A percentile compares a stretch with the other conserved stretches of the same genome.
phyloP scores from a whole-genome alignment of 1,140 invertebrate genomes.

The Asbolus verrucosus region DNA sequence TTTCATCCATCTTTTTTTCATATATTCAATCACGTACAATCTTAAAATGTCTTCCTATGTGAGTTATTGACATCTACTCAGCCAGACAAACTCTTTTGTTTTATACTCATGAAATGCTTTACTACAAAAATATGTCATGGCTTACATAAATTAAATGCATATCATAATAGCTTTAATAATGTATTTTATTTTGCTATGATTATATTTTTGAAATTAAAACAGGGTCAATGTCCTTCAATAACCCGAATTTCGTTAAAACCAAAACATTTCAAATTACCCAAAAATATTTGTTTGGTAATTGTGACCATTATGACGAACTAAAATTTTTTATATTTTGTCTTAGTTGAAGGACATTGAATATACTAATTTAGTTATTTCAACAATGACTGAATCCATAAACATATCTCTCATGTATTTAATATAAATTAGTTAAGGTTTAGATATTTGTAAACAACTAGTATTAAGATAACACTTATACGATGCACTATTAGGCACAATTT shows the following conservation, averaged over 20 bases:
- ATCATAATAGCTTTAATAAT: conserved; percentile 56
- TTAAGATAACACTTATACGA: conserved; percentile 52
- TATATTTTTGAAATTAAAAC: conserved; percentile 33
- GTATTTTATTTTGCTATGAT: conserved; percentile 45
- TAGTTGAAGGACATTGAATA: conserved; percentile 31
- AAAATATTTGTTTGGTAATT: too few relatives aligned
- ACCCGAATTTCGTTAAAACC: conserved; percentile 6
- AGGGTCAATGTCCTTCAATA: conserved; percentile 47
- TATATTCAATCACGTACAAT: conserved; percentile 53
- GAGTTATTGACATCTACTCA: conserved; percentile 53
- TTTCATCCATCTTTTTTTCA: conserved; percentile 24
- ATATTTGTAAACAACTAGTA: conserved; percentile 48
- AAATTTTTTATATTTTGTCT: conserved; percentile 17
- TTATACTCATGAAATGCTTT: conserved; percentile 48
- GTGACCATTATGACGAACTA: background rate
- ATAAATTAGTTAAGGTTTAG: conserved; percentile 42
- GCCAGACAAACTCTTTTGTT: conserved; percentile 45
- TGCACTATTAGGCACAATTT: conserved; percentile 52
- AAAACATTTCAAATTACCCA: too few relatives aligned
- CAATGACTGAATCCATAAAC: conserved; percentile 54
- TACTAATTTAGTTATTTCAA: conserved; percentile 47
- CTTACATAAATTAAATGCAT: conserved; percentile 55
- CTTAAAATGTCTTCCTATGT: conserved; percentile 59
- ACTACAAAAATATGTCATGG: conserved; percentile 52
- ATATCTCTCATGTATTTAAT: conserved; percentile 50